These are phyloP conservation scores for Prionailurus viverrinus DNA, from an alignment of 2,113 vertebrate species.

Conservation along the genomic window DNA sequence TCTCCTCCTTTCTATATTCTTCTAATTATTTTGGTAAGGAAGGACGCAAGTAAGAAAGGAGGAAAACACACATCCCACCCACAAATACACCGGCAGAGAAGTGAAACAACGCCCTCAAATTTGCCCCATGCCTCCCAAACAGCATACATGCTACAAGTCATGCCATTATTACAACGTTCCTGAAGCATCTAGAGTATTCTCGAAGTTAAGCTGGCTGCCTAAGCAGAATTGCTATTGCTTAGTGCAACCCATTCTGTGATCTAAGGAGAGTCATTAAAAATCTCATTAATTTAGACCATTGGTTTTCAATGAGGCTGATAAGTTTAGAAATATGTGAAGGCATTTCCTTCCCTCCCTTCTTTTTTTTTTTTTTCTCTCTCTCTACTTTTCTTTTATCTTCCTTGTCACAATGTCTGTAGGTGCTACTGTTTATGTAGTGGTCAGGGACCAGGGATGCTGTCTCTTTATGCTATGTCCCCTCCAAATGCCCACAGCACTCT, in stretches of 20 bases:
- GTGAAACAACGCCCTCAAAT: background rate
- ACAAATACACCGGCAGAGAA: background rate
- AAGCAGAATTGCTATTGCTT: background rate
- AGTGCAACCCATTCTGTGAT: background rate
- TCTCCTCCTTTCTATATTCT: background rate
- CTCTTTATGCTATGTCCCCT: background rate
- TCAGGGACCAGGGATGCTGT: background rate
- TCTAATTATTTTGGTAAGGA: slow-evolving; percentile 46
- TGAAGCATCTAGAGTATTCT: background rate
- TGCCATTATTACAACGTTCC: background rate
- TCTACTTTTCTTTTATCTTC: background rate
- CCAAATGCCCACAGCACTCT: background rate
- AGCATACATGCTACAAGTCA: background rate
- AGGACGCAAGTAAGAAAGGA: background rate
- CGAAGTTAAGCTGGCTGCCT: background rate
- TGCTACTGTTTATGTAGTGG: background rate
- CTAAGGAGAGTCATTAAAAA: background rate
- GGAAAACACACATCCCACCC: background rate
- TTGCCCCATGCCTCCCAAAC: background rate
- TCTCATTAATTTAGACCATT: background rate
- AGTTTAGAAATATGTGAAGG: background rate
- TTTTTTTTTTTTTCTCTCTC: fast-evolving
- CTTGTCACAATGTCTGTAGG: background rate
- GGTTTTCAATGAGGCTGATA: background rate
- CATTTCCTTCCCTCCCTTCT: background rate